Conservation (phyloP, 2,797 vertebrate species). For the Periparus ater region DNA sequence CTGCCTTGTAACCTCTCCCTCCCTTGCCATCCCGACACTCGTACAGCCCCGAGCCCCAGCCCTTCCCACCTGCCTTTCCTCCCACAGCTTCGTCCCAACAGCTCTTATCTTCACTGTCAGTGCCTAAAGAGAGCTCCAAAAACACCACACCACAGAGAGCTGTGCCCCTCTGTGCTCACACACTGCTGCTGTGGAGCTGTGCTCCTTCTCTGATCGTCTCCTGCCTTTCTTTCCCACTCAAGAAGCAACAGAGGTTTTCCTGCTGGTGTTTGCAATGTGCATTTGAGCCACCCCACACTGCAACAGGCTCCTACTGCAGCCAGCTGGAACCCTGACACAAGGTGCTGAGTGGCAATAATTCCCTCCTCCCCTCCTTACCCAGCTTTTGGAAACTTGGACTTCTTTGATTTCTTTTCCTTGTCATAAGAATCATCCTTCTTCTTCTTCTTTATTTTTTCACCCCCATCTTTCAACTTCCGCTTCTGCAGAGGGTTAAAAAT, state of each 20-base stretch:
- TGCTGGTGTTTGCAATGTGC: not conserved
- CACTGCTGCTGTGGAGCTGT: not conserved
- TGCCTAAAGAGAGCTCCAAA: not conserved
- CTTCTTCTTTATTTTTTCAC: conserved; percentile 82
- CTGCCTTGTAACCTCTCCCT: not conserved
- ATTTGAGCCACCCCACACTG: not conserved
- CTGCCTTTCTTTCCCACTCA: not conserved
- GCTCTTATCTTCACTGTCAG: fast-evolving
- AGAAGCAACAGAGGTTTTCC: fast-evolving
- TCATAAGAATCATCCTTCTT: conserved; percentile 79
- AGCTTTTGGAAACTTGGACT: conserved; percentile 73
- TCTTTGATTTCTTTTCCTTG: conserved; percentile 82
- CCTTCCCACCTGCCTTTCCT: not conserved
- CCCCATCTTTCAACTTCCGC: conserved; percentile 82
- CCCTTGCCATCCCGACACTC: not conserved
- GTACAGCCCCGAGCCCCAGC: fast-evolving
- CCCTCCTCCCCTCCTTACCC: conserved; percentile 75
- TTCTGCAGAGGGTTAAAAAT: conserved; percentile 79
- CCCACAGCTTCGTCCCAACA: not conserved
- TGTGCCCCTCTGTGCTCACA: not conserved
- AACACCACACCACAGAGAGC: not conserved
- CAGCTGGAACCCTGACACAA: not conserved
- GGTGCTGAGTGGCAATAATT: not conserved
- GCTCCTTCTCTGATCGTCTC: not conserved
- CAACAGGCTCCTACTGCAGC: not conserved